phyloP scores from a whole-genome alignment of 1,140 invertebrate species.

The Drusus annulatus region DNA sequence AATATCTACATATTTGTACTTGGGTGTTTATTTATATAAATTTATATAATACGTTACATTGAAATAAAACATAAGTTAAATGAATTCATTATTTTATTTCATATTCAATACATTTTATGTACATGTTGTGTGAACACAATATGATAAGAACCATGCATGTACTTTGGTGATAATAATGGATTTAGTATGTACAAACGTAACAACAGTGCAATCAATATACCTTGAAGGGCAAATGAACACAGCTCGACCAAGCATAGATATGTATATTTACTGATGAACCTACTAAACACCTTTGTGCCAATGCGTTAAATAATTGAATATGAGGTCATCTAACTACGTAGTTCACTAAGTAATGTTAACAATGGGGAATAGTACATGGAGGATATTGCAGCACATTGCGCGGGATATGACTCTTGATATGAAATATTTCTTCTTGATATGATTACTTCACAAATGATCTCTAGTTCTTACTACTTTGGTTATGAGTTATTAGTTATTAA shows the following conservation, averaged over 20 bases:
- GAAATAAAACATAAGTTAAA: slow-evolving; percentile 43
- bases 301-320: slow-evolving; percentile 28
- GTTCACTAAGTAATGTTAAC: slow-evolving; percentile 31
- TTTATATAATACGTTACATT: slow-evolving; percentile 31
- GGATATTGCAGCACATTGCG: slow-evolving; percentile 35
- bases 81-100: slow-evolving; percentile 57
- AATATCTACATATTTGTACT: slow-evolving; percentile 22
- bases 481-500: neutral
- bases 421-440: slow-evolving; percentile 42
- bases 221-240: slow-evolving; percentile 58
- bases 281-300: slow-evolving; percentile 44
- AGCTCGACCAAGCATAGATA: slow-evolving; percentile 44
- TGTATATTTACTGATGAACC: slow-evolving; percentile 47
- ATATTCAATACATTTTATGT: slow-evolving; percentile 59
- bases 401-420: slow-evolving; percentile 46
- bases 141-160: slow-evolving; percentile 55
- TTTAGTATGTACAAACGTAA: slow-evolving; percentile 59
- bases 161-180: slow-evolving; percentile 57
- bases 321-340: slow-evolving; percentile 22
- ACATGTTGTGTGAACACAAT: slow-evolving; percentile 57
- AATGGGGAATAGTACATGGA: slow-evolving; percentile 8
- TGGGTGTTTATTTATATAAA: slow-evolving; percentile 10
- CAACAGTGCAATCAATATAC: slow-evolving; percentile 56
- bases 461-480: slow-evolving; percentile 5
- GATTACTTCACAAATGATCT: neutral